A percentile compares a stretch with the other conserved stretches of the same genome.
These are phyloP conservation scores for Craniophora ligustri DNA, from an alignment of 2,888 invertebrate species.

Conservation along the genomic window DNA sequence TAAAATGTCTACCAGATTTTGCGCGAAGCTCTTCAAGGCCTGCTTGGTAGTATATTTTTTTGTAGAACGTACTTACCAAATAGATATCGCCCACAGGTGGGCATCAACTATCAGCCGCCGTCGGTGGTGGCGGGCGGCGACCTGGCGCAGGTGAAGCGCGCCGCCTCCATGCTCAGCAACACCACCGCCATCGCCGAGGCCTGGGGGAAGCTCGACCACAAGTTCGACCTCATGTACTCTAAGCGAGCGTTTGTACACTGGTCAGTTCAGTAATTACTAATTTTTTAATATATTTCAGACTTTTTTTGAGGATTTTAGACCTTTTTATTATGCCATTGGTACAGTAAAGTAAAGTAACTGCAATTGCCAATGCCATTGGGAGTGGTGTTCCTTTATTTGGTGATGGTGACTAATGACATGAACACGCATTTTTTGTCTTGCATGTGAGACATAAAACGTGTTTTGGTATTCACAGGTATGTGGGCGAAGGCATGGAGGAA, in stretches of 20 bases:
- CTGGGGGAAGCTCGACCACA: constrained; percentile 96
- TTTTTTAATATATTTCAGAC: background rate
- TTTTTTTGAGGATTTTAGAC: too few relatives aligned
- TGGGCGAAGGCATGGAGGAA: constrained; percentile 95
- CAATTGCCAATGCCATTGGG: too few relatives aligned
- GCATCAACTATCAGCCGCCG: constrained; percentile 95
- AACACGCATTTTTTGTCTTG: too few relatives aligned
- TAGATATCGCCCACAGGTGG: constrained; percentile 80
- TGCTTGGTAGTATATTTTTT: too few relatives aligned
- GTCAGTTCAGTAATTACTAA: constrained; percentile 85
- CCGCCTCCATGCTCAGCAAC: constrained; percentile 96
- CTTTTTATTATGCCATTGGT: too few relatives aligned
- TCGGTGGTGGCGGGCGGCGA: constrained; percentile 93
- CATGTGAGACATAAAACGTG: background rate
- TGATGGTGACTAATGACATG: too few relatives aligned
- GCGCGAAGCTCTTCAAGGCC: too few relatives aligned
- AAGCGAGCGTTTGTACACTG: constrained; percentile 98
- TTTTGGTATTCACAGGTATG: constrained; percentile 89
- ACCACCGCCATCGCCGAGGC: constrained; percentile 97
- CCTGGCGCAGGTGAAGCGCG: constrained; percentile 94
- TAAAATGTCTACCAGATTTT: too few relatives aligned
- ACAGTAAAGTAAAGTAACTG: too few relatives aligned
- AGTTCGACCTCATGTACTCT: constrained; percentile 98
- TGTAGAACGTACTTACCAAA: too few relatives aligned
- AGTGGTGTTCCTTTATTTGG: too few relatives aligned